Evolutionary conservation across 2,888 invertebrate genomes (phyloP).

Genomic region (Chironomus riparius): DNA sequence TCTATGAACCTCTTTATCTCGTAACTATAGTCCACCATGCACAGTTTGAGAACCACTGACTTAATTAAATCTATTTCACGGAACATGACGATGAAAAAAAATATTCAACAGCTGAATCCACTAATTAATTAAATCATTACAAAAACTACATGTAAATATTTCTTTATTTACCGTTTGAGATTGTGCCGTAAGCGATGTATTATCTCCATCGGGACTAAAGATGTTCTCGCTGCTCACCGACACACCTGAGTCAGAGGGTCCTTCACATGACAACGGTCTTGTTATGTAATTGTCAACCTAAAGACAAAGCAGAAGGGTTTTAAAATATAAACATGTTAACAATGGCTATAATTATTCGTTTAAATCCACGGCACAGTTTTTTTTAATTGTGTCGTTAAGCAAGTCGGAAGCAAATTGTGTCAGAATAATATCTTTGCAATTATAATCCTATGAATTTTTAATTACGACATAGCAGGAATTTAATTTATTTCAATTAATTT

Average conservation of each 20-base stretch:
- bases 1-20: too few relatives aligned
- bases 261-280: conserved; percentile 41
- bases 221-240: conserved; percentile 39
- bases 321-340: background rate
- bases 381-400: background rate
- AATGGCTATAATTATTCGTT: background rate
- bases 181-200: conserved; percentile 30
- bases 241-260: conserved; percentile 39
- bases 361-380: background rate
- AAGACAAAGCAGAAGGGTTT: background rate
- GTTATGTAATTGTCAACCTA: conserved; percentile 38
- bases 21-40: too few relatives aligned
- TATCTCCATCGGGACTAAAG: conserved; percentile 38
- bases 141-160: too few relatives aligned
- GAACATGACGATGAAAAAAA: too few relatives aligned
- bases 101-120: too few relatives aligned
- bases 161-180: conserved; percentile 30
- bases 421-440: background rate
- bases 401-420: background rate
- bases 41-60: background rate
- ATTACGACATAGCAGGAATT: conserved; percentile 1
- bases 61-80: too few relatives aligned
- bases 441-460: background rate
- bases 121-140: too few relatives aligned
- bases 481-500: background rate